Evolutionary conservation across 1,140 invertebrate genomes (phyloP), one percentile per base, ranked within the genome.

Genomic region (Hyphantria cunea): DNA sequence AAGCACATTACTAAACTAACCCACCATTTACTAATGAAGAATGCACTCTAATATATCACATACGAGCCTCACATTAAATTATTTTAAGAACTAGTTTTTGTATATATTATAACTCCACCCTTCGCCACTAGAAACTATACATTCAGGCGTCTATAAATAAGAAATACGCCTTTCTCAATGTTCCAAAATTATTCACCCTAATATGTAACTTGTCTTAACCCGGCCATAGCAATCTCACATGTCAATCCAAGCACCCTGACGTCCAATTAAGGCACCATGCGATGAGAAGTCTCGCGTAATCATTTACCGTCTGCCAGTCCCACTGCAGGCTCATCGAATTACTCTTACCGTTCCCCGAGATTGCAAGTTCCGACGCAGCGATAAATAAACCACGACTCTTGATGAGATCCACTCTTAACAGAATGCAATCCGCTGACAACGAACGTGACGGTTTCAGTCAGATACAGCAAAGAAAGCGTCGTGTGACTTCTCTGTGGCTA

Each of bases 361-460:
- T 64, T 58, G 54, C 53, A 50, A n/a, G 58, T 9, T 39, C 25
- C 45, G 37, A 13, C 55, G 48, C 34, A 31, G 11, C 45, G 66
- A 71, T 69, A 71, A 76, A 73, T 72, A 68, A 68, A 39, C 51
- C 56, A 25, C 37, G 51, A 64, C 50, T 72, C 70, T 62, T 65
- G 64, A 62, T 49, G 56, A 52, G 47, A 55, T 54, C 33, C 42
- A 25, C 5, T 66, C 51, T 34, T 55, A 37, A 50, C 17, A 52
- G 33, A 13, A 34, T 48, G 55, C 55, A 39, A 58, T 39, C 52
- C 60, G 14, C 64, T 65, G 68, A 71, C 68, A 67, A 58, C 13
- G 56, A 67, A 62, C 64, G 68, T 68, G 67, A 74, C 66, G 62
- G 60, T 53, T 56, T n/a, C 51, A 48, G 41, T 25, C n/a, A 64